Evolutionary conservation across 2,797 vertebrate species (phyloP).

Genomic region (Poecilia gillii): DNA sequence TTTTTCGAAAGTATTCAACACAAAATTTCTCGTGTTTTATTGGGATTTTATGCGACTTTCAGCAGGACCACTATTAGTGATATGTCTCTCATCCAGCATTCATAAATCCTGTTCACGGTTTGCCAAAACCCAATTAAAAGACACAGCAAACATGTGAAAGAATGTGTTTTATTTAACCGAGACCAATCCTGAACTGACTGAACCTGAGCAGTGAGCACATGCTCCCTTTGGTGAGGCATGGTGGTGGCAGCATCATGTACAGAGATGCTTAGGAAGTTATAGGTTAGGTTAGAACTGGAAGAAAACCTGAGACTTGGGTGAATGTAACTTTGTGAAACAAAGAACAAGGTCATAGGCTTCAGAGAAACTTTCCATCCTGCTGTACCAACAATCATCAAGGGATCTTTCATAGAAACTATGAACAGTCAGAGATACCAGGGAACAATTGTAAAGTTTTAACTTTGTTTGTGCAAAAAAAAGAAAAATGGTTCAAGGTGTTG

Average conservation of each 20-base stretch:
- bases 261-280: no score
- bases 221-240: no score
- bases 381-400: no score
- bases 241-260: no score
- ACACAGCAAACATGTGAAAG: background rate
- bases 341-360: no score
- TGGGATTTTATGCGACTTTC: background rate
- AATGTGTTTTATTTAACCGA: background rate
- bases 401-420: no score
- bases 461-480: no score
- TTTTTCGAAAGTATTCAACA: conserved; percentile 21
- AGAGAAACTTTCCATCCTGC: no score
- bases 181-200: background rate
- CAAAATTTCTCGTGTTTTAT: background rate
- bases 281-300: no score
- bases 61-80: background rate
- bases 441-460: no score
- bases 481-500: background rate
- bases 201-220: background rate
- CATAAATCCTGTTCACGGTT: background rate
- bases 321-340: background rate
- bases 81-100: background rate
- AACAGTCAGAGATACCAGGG: no score
- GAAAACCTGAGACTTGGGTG: no score
- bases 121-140: background rate